Evolutionary conservation across 2,888 invertebrate species (phyloP).

Genomic region (Mechanitis mazaeus): DNA sequence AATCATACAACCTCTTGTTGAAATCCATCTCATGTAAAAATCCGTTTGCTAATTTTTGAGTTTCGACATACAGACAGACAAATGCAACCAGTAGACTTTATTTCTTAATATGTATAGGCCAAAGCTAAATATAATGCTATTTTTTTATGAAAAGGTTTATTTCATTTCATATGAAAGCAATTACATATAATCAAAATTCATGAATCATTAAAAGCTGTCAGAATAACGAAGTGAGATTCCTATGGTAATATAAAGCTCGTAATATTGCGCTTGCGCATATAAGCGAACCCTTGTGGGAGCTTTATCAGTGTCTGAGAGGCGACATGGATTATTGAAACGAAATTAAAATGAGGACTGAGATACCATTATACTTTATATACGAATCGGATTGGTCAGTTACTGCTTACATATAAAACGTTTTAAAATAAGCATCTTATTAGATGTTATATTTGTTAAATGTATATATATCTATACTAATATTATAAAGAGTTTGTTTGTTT

Average conservation of each 20-base stretch:
- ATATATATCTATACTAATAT: too few relatives aligned
- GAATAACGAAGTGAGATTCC: slow-evolving; percentile 53
- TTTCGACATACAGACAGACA: too few relatives aligned
- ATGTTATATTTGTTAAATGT: too few relatives aligned
- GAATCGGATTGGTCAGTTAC: slow-evolving; percentile 30
- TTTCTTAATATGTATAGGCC: too few relatives aligned
- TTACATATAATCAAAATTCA: slow-evolving; percentile 21
- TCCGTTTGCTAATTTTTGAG: too few relatives aligned
- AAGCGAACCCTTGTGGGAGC: slow-evolving; percentile 54
- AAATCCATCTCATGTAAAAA: too few relatives aligned
- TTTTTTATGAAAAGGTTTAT: too few relatives aligned
- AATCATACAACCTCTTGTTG: too few relatives aligned
- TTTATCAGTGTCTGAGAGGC: slow-evolving; percentile 65
- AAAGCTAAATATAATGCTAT: too few relatives aligned
- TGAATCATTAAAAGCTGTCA: slow-evolving; percentile 23
- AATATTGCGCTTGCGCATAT: slow-evolving; percentile 36
- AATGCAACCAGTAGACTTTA: too few relatives aligned
- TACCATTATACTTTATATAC: slow-evolving; percentile 43
- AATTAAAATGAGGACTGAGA: slow-evolving; percentile 60
- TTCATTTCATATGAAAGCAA: slow-evolving; percentile 2
- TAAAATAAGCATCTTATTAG: too few relatives aligned
- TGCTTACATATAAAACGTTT: background rate
- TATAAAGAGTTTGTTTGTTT: too few relatives aligned
- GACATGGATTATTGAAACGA: slow-evolving; percentile 70
- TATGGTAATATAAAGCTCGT: slow-evolving; percentile 59